A percentile compares a stretch with the other conserved stretches of the same genome.
phyloP scores from a whole-genome alignment of 2,888 invertebrate species.

The Drosophila multiciliata region DNA sequence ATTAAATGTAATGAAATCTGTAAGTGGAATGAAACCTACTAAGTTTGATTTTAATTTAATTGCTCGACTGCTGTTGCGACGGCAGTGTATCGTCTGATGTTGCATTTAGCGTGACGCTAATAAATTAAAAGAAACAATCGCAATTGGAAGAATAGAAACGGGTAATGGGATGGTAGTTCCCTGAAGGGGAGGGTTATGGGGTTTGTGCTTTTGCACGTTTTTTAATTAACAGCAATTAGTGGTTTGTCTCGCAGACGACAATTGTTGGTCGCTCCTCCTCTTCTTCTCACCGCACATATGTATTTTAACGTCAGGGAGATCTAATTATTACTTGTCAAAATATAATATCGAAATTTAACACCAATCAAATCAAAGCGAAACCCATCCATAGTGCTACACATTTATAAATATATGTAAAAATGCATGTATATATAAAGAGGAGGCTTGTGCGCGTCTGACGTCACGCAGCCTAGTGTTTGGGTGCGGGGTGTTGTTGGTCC shows the following conservation, averaged over 20 bases:
- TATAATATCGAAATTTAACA: conserved; percentile 11
- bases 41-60: conserved; percentile 75
- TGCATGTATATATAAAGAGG: background rate
- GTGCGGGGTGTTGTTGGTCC: background rate
- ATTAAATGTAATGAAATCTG: conserved; percentile 72
- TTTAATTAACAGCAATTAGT: conserved; percentile 74
- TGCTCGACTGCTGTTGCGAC: conserved; percentile 37
- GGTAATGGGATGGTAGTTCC: too few relatives aligned
- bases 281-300: conserved; percentile 52
- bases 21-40: conserved; percentile 69
- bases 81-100: conserved; percentile 52
- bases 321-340: background rate
- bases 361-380: conserved; percentile 22
- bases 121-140: conserved; percentile 61
- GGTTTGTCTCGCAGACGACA: conserved; percentile 5
- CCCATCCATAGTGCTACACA: conserved; percentile 11
- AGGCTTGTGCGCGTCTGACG: conserved; percentile 62
- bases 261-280: conserved; percentile 22
- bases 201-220: conserved; percentile 27
- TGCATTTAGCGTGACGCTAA: conserved; percentile 72
- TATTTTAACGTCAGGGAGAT: conserved; percentile 44
- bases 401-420: background rate
- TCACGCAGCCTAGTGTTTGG: conserved; percentile 43
- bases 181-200: background rate
- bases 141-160: conserved; percentile 8